phyloP scores from a whole-genome alignment of 2,888 invertebrate species.

The Reticulitermes lucifugus region DNA sequence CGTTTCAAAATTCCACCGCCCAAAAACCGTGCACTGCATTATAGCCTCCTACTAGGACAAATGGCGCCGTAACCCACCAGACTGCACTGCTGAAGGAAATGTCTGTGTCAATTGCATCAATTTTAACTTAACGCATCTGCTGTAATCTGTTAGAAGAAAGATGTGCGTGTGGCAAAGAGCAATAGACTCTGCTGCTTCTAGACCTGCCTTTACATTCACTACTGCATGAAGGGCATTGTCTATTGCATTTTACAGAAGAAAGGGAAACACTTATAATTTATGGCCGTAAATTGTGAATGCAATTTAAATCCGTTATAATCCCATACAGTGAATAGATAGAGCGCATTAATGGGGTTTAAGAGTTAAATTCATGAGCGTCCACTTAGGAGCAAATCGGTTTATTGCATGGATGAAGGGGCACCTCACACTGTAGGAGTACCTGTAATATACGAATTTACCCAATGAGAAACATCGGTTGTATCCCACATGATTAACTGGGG shows the following conservation, averaged over 20 bases:
- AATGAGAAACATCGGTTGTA: conserved; percentile 21
- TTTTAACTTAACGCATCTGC: no score
- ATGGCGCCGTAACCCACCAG: no score
- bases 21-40: no score
- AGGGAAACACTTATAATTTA: neutral
- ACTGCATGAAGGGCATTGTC: neutral
- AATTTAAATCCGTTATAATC: conserved; percentile 33
- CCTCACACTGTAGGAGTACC: neutral
- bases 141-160: no score
- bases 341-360: conserved; percentile 26
- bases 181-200: no score
- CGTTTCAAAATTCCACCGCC: no score
- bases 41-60: no score
- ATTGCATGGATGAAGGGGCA: conserved; percentile 24
- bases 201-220: neutral
- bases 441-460: conserved; percentile 25
- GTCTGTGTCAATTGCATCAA: no score
- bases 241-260: neutral
- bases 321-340: conserved; percentile 28
- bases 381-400: conserved; percentile 28
- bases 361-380: conserved; percentile 24
- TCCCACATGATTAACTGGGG: conserved; percentile 23
- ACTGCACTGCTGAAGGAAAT: no score
- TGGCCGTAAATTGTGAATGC: conserved; percentile 14
- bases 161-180: no score